Evolutionary conservation across 2,888 invertebrate genomes (phyloP).

Genomic region (Acanthosoma haemorrhoidale): DNA sequence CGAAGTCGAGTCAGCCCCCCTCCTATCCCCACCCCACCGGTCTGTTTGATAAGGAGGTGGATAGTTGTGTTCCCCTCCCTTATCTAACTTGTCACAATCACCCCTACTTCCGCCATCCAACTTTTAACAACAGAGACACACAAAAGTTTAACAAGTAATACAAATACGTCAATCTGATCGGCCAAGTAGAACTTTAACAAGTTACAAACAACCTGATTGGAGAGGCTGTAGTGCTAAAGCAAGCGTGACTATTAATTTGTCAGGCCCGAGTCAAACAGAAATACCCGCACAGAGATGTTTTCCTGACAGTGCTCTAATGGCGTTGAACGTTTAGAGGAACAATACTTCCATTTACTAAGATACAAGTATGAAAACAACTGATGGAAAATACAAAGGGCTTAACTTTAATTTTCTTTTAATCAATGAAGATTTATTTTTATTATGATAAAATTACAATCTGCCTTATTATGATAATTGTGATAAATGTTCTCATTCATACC

Average conservation of each 20-base stretch:
- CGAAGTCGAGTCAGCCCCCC: neutral
- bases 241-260: neutral
- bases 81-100: slow-evolving; percentile 14
- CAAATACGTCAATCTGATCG: slow-evolving; percentile 5
- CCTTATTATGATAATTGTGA: too few relatives aligned
- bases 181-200: neutral
- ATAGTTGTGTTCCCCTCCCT: neutral
- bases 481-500: too few relatives aligned
- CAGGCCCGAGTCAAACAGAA: too few relatives aligned
- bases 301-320: too few relatives aligned
- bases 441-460: too few relatives aligned
- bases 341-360: too few relatives aligned
- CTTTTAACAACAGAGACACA: slow-evolving; percentile 3
- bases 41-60: neutral
- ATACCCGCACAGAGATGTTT: too few relatives aligned
- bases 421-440: too few relatives aligned
- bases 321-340: too few relatives aligned
- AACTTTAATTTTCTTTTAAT: too few relatives aligned
- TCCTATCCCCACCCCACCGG: neutral
- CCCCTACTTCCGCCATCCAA: slow-evolving; percentile 5
- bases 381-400: too few relatives aligned
- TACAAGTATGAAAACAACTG: too few relatives aligned
- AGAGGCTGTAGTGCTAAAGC: neutral
- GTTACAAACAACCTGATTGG: neutral
- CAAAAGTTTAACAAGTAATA: slow-evolving; percentile 1